Evolutionary conservation across 1,140 invertebrate genomes (phyloP).

Genomic region (Drosophila pachea): DNA sequence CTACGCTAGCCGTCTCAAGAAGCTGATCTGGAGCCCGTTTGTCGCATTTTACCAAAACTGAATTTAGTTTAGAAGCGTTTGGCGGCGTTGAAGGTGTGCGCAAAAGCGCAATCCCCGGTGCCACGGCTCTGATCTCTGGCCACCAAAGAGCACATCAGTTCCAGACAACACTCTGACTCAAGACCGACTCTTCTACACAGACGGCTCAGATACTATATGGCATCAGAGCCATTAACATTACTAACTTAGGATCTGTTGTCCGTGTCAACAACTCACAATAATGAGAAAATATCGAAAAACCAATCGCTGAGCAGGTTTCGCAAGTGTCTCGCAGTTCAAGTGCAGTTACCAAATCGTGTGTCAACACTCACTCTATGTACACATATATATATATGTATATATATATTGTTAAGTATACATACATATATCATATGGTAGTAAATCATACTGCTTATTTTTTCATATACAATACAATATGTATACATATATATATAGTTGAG

Average conservation of each 20-base stretch:
- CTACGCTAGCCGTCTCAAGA: constrained; percentile 56
- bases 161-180: constrained; percentile 1
- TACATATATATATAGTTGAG: constrained; percentile 7
- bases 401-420: constrained; percentile 14
- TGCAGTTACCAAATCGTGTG: constrained; percentile 45
- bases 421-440: not conserved
- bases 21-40: constrained; percentile 77
- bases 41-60: constrained; percentile 77
- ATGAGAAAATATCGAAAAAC: constrained; percentile 9
- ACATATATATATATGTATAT: constrained; percentile 1
- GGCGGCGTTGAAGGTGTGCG: constrained; percentile 77
- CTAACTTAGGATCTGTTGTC: constrained; percentile 26
- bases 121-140: constrained; percentile 30
- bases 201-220: constrained; percentile 2
- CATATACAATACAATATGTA: too few species aligned
- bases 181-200: not conserved
- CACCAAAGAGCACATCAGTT: constrained; percentile 19
- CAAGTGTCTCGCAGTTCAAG: constrained; percentile 51
- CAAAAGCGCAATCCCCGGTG: constrained; percentile 68
- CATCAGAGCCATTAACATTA: constrained; percentile 14
- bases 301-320: constrained; percentile 22
- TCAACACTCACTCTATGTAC: constrained; percentile 14
- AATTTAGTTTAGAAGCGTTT: constrained; percentile 79
- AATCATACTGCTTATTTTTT: too few species aligned
- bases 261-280: constrained; percentile 17